A percentile compares a stretch with the other conserved stretches of the same genome.
These are phyloP conservation scores for Trachelipus rathkii DNA, from an alignment of 1,140 invertebrate species.

Conservation along the genomic window DNA sequence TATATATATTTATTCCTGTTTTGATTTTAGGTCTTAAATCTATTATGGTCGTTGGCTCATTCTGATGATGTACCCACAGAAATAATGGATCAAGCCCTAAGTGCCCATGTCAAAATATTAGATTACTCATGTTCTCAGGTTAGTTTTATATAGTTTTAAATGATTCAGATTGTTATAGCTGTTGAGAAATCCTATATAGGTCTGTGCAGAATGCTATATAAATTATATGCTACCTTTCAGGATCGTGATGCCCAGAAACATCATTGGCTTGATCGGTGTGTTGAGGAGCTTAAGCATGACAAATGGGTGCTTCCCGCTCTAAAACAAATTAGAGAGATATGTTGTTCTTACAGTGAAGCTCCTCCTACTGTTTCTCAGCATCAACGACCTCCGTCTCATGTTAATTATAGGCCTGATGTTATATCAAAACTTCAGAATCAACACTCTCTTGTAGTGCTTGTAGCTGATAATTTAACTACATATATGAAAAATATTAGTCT, in stretches of 20 bases:
- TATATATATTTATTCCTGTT: no score
- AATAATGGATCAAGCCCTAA: slow-evolving; percentile 94
- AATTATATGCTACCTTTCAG: slow-evolving; percentile 52
- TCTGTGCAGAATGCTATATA: neutral
- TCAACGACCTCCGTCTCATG: slow-evolving; percentile 49
- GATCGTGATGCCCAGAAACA: slow-evolving; percentile 94
- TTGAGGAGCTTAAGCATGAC: slow-evolving; percentile 87
- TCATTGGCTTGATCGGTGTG: slow-evolving; percentile 90
- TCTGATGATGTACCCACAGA: slow-evolving; percentile 93
- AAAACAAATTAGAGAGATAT: slow-evolving; percentile 94
- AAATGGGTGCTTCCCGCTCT: slow-evolving; percentile 88
- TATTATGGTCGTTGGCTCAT: slow-evolving; percentile 96
- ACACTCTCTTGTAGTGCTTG: slow-evolving; percentile 86
- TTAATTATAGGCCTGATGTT: slow-evolving; percentile 62
- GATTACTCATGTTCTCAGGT: slow-evolving; percentile 92
- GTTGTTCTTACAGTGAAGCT: slow-evolving; percentile 80
- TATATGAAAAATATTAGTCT: slow-evolving; percentile 84
- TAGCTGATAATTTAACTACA: slow-evolving; percentile 83
- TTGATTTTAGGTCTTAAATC: slow-evolving; percentile 69
- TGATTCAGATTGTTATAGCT: no score
- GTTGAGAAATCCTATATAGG: no score
- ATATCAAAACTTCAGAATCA: slow-evolving; percentile 88
- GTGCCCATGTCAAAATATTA: slow-evolving; percentile 93
- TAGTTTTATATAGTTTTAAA: slow-evolving; percentile 7
- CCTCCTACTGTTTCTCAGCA: slow-evolving; percentile 63